Evolutionary conservation across 2,888 invertebrate species (phyloP).

Genomic region (Octodonta nipae): DNA sequence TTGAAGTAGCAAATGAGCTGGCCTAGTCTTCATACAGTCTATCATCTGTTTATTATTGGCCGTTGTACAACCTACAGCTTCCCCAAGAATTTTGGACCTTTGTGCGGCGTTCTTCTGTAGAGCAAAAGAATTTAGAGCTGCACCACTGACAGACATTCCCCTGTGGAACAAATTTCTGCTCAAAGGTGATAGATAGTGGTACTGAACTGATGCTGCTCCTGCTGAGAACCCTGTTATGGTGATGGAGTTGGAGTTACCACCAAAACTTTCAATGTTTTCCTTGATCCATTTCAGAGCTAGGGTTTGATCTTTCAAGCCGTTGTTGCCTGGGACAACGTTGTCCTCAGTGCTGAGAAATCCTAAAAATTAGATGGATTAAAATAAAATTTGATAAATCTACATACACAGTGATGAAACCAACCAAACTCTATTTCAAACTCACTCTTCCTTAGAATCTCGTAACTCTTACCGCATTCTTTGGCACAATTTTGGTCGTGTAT

Average conservation of each 20-base stretch:
- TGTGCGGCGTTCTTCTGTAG: conserved; percentile 41
- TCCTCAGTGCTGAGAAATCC: conserved; percentile 31
- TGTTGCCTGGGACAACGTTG: conserved; percentile 27
- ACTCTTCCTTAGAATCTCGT: no score
- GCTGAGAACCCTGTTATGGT: conserved; percentile 29
- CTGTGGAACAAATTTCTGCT: conserved; percentile 17
- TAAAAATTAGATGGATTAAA: no score
- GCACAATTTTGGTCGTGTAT: no score
- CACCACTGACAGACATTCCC: conserved; percentile 57
- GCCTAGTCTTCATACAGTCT: conserved; percentile 40
- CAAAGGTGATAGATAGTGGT: conserved; percentile 27
- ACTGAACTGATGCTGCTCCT: conserved; percentile 30
- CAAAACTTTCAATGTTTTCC: conserved; percentile 27
- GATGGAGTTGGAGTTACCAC: conserved; percentile 28
- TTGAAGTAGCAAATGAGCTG: conserved; percentile 3
- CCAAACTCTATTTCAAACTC: no score
- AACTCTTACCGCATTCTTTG: no score
- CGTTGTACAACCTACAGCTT: conserved; percentile 47
- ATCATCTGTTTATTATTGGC: conserved; percentile 41
- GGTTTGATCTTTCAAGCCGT: conserved; percentile 30
- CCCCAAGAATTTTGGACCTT: conserved; percentile 46
- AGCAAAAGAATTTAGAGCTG: conserved; percentile 44
- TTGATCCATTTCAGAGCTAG: conserved; percentile 28
- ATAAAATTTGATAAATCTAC: no score
- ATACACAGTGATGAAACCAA: no score